Conservation (phyloP, 2,888 invertebrate species). For the Lamproptera curius region DNA sequence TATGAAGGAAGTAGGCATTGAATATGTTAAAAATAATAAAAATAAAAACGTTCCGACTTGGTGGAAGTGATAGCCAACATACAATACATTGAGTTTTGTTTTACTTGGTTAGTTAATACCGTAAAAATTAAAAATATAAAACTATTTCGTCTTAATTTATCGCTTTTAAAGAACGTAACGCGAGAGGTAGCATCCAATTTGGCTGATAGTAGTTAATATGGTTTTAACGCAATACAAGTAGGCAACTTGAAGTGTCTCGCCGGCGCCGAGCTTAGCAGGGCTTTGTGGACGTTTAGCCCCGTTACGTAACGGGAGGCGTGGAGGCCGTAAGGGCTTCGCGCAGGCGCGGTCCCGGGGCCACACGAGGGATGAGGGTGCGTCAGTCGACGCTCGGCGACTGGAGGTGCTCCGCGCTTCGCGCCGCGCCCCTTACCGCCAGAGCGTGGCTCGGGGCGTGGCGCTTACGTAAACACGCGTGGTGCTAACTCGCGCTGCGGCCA, state of each 20-base stretch:
- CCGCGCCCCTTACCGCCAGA: constrained; percentile 72
- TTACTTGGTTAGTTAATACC: no score
- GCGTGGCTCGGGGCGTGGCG: constrained; percentile 78
- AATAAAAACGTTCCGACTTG: no score
- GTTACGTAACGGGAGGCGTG: constrained; percentile 66
- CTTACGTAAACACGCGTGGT: constrained; percentile 76
- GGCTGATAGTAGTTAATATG: constrained; percentile 5
- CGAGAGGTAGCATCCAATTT: background rate
- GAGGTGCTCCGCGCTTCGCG: constrained; percentile 70
- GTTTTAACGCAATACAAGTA: constrained; percentile 14
- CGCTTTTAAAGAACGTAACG: background rate
- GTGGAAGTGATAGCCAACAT: no score
- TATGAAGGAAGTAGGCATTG: no score
- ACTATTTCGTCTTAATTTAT: no score
- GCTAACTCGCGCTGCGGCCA: constrained; percentile 55
- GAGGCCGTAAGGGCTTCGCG: constrained; percentile 49
- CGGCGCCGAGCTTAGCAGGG: constrained; percentile 29
- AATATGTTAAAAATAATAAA: no score
- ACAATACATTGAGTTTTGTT: no score
- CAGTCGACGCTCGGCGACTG: constrained; percentile 74
- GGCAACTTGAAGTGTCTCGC: constrained; percentile 21
- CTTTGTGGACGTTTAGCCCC: constrained; percentile 50
- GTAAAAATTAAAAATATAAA: no score
- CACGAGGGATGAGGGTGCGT: constrained; percentile 51
- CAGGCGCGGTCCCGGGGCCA: constrained; percentile 50